Evolutionary conservation across 2,113 vertebrate genomes (phyloP), one percentile per base, ranked within the genome.

Genomic region (Melanostigma gelatinosum): DNA sequence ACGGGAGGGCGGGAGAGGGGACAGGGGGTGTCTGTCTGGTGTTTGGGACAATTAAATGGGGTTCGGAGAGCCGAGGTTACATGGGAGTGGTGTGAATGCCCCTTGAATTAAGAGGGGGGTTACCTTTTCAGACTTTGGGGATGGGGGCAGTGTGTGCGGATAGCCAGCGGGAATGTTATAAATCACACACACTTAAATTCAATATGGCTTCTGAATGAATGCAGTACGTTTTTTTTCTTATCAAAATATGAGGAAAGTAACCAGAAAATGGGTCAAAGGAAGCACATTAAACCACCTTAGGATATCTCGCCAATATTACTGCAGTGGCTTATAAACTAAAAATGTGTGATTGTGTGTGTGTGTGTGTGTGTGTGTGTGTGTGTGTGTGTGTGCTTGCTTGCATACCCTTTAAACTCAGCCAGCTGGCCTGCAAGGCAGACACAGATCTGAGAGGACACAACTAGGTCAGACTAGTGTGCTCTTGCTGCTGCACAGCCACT

Each of bases 361-460:
- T 67, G 42, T 71, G 58, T 71, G 29, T n/a, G n/a, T n/a, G n/a
- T n/a, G n/a, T n/a, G n/a, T 62, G 55, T 27, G 32, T 32, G 38
- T 38, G 32, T 46, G 55, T 74, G 24, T 68, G 29, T 61, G 57
- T 67, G 42, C n/a, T n/a, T 71, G 48, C 10, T 7, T 27, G 24
- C 42, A 52, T 52, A 52, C 46, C 61, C 72, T 77, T 85, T 73
- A 69, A 85, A 81, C 34, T 82, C 65, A 74, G 85, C 74, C 86
- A 90, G 91, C 89, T 90, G 85, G 87, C 79, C 58, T 79, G 61
- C 68, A 71, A 80, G 75, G 80, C 72, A 87, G 79, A 93, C 75
- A 84, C 82, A 86, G 87, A 94, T 91, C 75, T 77, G 80, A 90
- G 66, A 73, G 73, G 91, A 93, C 90, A 92, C 82, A 94, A 89